A percentile compares a stretch with the other conserved stretches of the same genome.
Conservation (phyloP, 2,888 invertebrate genomes). For the Caenorhabditis uteleia region DNA sequence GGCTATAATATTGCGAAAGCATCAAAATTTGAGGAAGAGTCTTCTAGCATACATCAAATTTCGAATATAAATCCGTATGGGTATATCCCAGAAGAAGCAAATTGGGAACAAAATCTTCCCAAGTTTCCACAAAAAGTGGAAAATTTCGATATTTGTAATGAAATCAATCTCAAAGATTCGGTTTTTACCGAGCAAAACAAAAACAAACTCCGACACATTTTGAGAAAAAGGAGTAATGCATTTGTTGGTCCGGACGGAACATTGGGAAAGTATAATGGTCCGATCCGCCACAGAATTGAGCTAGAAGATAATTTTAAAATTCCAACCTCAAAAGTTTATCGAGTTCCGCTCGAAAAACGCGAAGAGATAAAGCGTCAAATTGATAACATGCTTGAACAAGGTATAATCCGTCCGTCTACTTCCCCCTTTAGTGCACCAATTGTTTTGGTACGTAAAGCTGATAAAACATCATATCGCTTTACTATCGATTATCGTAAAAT, state of each 20-base stretch:
- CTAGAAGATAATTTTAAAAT: not conserved
- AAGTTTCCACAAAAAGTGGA: too few relatives aligned
- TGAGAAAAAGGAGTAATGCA: slow-evolving; percentile 6
- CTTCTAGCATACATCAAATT: too few relatives aligned
- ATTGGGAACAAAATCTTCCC: too few relatives aligned
- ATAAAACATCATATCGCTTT: slow-evolving; percentile 13
- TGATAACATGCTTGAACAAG: slow-evolving; percentile 8
- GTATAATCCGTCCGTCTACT: slow-evolving; percentile 6
- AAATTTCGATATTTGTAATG: not conserved
- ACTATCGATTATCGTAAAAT: slow-evolving; percentile 27
- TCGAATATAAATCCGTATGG: too few relatives aligned
- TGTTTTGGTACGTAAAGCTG: slow-evolving; percentile 28
- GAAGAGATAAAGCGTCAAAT: slow-evolving; percentile 14
- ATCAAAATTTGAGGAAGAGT: too few relatives aligned
- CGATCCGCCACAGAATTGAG: slow-evolving; percentile 15
- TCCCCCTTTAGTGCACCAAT: slow-evolving; percentile 14
- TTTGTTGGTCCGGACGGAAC: slow-evolving; percentile 24
- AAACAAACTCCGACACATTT: not conserved
- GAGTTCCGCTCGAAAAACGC: slow-evolving; percentile 17
- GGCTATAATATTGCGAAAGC: too few relatives aligned
- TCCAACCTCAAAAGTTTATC: not conserved
- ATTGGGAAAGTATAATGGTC: slow-evolving; percentile 21
- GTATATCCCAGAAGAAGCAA: too few relatives aligned
- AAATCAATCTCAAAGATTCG: not conserved
- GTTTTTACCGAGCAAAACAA: slow-evolving; percentile 3